phyloP scores from a whole-genome alignment of 2,113 vertebrate species.

The Anthoscopus minutus region DNA sequence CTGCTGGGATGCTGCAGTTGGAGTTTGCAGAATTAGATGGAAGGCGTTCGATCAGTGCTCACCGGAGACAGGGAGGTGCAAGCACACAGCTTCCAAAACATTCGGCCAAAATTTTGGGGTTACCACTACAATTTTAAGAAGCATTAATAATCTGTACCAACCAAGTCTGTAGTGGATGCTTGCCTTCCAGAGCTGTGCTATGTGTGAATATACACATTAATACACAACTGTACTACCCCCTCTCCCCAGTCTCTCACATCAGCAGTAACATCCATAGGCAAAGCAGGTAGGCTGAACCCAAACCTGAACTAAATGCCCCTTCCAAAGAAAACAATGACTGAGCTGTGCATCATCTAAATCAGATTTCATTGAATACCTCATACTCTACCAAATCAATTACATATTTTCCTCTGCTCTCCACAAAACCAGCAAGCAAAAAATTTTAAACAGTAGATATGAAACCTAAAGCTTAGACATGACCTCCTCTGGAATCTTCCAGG shows the following conservation, averaged over 20 bases:
- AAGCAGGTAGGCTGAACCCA: not conserved
- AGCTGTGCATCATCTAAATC: not conserved
- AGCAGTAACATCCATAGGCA: not conserved
- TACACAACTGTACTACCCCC: not conserved
- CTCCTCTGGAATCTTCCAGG: conserved; percentile 8
- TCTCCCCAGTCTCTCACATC: not conserved
- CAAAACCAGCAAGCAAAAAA: not conserved
- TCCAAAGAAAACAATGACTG: not conserved
- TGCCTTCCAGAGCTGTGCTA: not conserved
- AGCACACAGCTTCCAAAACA: not conserved
- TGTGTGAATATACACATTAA: not conserved
- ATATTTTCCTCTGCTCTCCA: not conserved
- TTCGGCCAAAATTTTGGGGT: not conserved
- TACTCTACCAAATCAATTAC: not conserved
- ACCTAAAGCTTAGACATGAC: not conserved
- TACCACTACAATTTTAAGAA: not conserved
- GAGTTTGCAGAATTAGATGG: accelerated
- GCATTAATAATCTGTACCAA: not conserved
- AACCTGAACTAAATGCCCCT: not conserved
- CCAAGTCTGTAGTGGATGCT: not conserved
- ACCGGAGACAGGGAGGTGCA: not conserved
- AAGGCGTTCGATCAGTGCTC: not conserved
- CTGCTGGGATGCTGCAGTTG: too few relatives aligned
- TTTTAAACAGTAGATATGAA: not conserved
- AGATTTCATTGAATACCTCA: not conserved